Evolutionary conservation across 2,888 invertebrate genomes (phyloP).

Genomic region (Coleophora flavipennella): DNA sequence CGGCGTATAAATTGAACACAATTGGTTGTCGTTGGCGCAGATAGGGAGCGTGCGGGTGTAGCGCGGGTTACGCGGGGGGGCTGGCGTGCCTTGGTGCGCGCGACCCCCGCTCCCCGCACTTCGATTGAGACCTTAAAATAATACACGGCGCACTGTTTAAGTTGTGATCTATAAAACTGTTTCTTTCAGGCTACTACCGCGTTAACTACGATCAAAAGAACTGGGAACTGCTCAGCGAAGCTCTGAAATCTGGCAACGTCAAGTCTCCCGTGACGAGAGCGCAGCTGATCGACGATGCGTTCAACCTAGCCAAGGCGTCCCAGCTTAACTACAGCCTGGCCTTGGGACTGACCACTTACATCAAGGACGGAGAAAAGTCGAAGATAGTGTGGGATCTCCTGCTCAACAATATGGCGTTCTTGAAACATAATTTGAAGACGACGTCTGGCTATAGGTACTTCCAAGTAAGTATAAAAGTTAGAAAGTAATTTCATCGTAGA

Average conservation of each 20-base stretch:
- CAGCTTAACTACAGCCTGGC: conserved; percentile 73
- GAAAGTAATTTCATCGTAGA: too few relatives aligned
- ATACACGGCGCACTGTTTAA: too few relatives aligned
- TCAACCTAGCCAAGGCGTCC: conserved; percentile 75
- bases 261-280: conserved; percentile 76
- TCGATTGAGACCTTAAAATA: too few relatives aligned
- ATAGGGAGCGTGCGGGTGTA: too few relatives aligned
- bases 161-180: too few relatives aligned
- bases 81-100: too few relatives aligned
- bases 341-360: conserved; percentile 75
- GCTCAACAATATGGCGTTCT: conserved; percentile 67
- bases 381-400: conserved; percentile 79
- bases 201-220: conserved; percentile 75
- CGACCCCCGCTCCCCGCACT: too few relatives aligned
- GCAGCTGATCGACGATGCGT: conserved; percentile 82
- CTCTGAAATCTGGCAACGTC: conserved; percentile 60
- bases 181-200: conserved; percentile 64
- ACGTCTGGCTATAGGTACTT: conserved; percentile 67
- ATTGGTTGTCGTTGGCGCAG: too few relatives aligned
- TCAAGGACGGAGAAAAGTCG: conserved; percentile 72
- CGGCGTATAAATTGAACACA: too few relatives aligned
- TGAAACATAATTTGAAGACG: conserved; percentile 57
- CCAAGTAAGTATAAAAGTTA: conserved; percentile 32
- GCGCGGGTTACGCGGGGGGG: too few relatives aligned
- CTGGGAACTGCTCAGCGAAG: conserved; percentile 67